Evolutionary conservation across 1,140 invertebrate species (phyloP).

Genomic region (Cecropterus lyciades): DNA sequence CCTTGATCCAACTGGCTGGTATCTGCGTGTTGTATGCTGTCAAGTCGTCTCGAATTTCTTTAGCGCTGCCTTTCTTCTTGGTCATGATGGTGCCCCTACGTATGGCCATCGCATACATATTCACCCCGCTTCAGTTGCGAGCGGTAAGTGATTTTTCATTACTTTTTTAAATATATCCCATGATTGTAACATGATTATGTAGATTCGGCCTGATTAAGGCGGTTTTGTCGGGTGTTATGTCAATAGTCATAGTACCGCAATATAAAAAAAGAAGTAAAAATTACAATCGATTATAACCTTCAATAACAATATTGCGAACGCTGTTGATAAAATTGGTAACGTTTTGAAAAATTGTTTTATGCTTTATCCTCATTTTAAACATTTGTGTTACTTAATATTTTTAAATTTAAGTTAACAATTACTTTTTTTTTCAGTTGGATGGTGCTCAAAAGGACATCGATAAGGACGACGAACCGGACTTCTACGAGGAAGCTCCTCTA

Average conservation of each 20-base stretch:
- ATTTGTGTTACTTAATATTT: not conserved
- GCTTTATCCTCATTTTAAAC: no score
- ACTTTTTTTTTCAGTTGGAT: conserved; percentile 87
- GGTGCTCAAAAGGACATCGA: conserved; percentile 91
- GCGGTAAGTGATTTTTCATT: conserved; percentile 86
- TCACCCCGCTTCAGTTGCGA: conserved; percentile 91
- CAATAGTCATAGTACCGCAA: no score
- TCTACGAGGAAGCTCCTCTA: conserved; percentile 93
- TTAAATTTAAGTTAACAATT: not conserved
- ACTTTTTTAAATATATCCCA: no score
- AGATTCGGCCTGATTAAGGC: no score
- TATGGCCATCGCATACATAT: conserved; percentile 89
- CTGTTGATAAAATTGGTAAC: conserved; percentile 34
- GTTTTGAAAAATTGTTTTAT: no score
- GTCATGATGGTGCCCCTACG: conserved; percentile 95
- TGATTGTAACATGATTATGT: no score
- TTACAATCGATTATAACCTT: no score
- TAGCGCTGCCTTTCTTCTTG: conserved; percentile 96
- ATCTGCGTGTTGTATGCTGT: conserved; percentile 93
- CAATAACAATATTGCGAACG: no score
- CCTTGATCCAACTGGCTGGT: conserved; percentile 92
- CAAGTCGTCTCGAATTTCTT: conserved; percentile 93
- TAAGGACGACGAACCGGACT: conserved; percentile 95
- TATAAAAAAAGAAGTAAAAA: no score
- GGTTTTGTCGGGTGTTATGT: no score